phyloP scores from a whole-genome alignment of 2,797 vertebrate species.

The Erpetoichthys calabaricus region DNA sequence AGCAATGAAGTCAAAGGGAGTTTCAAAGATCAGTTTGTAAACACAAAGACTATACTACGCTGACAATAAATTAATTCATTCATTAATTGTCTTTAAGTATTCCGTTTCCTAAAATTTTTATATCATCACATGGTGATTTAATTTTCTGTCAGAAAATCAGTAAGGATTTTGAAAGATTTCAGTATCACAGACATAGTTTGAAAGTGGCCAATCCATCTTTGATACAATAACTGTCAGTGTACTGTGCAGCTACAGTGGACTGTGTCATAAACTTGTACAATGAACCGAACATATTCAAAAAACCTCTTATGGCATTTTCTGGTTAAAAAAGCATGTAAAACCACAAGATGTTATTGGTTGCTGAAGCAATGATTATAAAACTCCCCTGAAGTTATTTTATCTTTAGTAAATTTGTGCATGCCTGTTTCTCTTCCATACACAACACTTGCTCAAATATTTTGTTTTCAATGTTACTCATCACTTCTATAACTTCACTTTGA shows the following conservation, averaged over 20 bases:
- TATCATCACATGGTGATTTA: background rate
- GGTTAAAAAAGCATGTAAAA: background rate
- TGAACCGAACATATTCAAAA: background rate
- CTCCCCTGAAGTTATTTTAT: background rate
- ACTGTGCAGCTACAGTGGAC: background rate
- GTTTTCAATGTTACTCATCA: slow-evolving; percentile 9
- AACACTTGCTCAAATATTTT: slow-evolving; percentile 10
- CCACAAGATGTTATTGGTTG: background rate
- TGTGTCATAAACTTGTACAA: background rate
- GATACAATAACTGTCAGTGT: background rate
- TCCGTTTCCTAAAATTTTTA: no score
- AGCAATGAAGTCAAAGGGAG: no score
- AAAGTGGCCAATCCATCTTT: background rate
- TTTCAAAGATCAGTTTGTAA: no score
- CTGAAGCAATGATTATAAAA: background rate
- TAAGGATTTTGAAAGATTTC: background rate
- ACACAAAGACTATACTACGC: no score
- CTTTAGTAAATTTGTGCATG: background rate
- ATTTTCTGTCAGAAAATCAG: background rate
- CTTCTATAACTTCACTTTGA: slow-evolving; percentile 9
- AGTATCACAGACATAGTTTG: background rate
- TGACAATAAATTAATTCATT: no score
- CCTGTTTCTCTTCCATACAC: background rate
- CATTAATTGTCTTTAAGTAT: no score
- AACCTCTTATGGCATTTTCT: background rate